Evolutionary conservation across 1,140 invertebrate species (phyloP), one percentile per base, ranked within the genome.

Genomic region (Chymomyza costata): DNA sequence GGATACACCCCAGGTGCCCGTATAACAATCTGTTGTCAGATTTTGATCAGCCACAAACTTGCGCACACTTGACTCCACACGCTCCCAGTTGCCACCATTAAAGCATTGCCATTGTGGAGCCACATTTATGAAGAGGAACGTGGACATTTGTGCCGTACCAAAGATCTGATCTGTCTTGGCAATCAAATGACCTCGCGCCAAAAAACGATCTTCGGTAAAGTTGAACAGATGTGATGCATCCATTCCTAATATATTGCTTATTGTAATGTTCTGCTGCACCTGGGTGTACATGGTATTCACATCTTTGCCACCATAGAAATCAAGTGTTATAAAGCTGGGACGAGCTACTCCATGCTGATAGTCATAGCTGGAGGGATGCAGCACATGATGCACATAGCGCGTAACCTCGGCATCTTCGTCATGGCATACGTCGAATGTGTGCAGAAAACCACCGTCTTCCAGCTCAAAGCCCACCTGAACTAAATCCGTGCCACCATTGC

Each of bases 121-220:
- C 14, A 86, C 88, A 76, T 92, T 92, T 3, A 90, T 87, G 65
- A 89, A 92, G 45, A 88, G 88, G 65, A 90, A 92, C 0, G 90
- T 91, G 1, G 90, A 82, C 1, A 87, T 86, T 62, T 93, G 90
- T 5, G 89, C 87, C 1, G 88, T 82, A 0, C 87, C 90, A 57
- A 88, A 91, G 1, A 92, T 86, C 35, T 89, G 89, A 74, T 93
- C 91, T 18, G 86, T 88, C 61, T 91, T 91, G 2, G 92, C 91
- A 0, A 89, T 83, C 39, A 92, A 84, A 60, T 93, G 92, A 18
- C 91, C 91, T n/a, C 90, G 86, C 0, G 91, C 85, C 39, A 93
- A 64, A 63, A 85, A 89, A 0, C 81, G 64, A 56, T 82, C 43
- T 1, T 71, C 66, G 3, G 34, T 51, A 7, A 44, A 70, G 44